Conservation (phyloP, 2,888 invertebrate genomes). For the Philereme vetulata region DNA sequence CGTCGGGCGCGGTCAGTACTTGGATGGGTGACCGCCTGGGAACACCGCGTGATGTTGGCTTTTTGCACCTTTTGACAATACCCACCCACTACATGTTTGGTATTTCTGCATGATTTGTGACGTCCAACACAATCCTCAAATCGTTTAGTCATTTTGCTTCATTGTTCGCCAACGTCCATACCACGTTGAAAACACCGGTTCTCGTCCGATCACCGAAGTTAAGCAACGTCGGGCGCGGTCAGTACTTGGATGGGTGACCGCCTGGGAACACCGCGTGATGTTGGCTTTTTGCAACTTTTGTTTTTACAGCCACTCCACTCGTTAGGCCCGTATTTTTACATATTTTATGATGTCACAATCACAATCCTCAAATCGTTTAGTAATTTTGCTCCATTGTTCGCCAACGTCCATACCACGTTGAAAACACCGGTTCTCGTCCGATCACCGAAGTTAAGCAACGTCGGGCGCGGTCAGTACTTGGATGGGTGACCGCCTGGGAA, state of each 20-base stretch:
- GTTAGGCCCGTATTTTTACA: too few species aligned
- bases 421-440: conserved; percentile 68
- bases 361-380: too few species aligned
- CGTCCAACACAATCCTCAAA: too few species aligned
- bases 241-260: conserved; percentile 81
- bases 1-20: conserved; percentile 80
- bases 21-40: conserved; percentile 79
- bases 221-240: conserved; percentile 79
- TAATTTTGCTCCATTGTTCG: too few species aligned
- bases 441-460: conserved; percentile 79
- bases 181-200: conserved; percentile 66
- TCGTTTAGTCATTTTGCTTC: too few species aligned
- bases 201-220: conserved; percentile 79
- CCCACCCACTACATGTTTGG: too few species aligned
- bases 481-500: conserved; percentile 78
- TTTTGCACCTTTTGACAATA: conserved; percentile 38
- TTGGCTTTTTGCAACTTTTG: conserved; percentile 46
- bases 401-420: too few species aligned
- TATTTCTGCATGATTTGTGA: too few species aligned
- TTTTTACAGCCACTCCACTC: too few species aligned
- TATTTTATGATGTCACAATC: too few species aligned
- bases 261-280: conserved; percentile 63
- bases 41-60: conserved; percentile 58
- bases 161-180: conserved; percentile 56
- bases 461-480: conserved; percentile 80